Evolutionary conservation across 2,113 vertebrate genomes (phyloP).

Genomic region (Heliornis fulica): DNA sequence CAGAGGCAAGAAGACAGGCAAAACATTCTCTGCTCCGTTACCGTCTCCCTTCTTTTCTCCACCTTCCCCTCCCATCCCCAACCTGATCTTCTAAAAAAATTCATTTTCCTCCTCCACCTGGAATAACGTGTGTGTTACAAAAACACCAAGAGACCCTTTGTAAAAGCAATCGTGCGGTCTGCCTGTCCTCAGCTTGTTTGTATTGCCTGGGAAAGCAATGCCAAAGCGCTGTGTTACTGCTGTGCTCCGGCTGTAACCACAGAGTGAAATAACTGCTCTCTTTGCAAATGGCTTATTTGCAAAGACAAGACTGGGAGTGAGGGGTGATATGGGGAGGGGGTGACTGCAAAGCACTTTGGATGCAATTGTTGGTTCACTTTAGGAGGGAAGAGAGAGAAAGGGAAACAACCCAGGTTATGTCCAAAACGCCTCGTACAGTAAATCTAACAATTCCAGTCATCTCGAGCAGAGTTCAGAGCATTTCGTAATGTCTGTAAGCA

Average conservation of each 20-base stretch:
- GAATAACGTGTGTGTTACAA: constrained; percentile 41
- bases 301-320: constrained; percentile 19
- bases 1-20: constrained; percentile 59
- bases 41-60: background rate
- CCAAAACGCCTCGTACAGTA: constrained; percentile 46
- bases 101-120: constrained; percentile 5
- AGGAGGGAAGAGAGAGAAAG: background rate
- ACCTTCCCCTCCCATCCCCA: background rate
- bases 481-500: constrained; percentile 70
- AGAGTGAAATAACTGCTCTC: constrained; percentile 40
- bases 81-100: background rate
- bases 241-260: background rate
- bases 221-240: constrained; percentile 48
- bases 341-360: background rate
- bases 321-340: background rate
- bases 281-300: constrained; percentile 35
- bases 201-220: constrained; percentile 39
- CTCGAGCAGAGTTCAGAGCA: constrained; percentile 67
- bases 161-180: constrained; percentile 27
- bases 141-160: constrained; percentile 42
- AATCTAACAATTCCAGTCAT: constrained; percentile 43
- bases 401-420: background rate
- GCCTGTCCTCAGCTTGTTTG: constrained; percentile 57
- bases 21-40: constrained; percentile 29
- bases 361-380: background rate